A percentile compares a stretch with the other conserved stretches of the same genome.
Conservation (phyloP, 2,797 vertebrate species). For the Acridotheres tristis region DNA sequence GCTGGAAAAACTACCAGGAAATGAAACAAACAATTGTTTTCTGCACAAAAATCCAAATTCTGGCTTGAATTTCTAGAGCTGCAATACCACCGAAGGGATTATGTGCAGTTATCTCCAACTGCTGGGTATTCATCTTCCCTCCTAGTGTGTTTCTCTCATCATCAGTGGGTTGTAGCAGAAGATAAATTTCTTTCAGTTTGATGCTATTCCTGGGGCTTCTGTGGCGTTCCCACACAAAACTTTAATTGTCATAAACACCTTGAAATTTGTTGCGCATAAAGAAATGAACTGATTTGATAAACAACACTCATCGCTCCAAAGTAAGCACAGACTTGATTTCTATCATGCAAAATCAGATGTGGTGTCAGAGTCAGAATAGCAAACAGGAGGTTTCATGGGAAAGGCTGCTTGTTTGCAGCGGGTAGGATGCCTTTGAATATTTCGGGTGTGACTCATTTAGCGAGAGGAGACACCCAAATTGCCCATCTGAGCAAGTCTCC, state of each 20-base stretch:
- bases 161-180: background rate
- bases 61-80: background rate
- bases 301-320: background rate
- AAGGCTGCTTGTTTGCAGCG: conserved; percentile 8
- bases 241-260: background rate
- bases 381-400: conserved; percentile 45
- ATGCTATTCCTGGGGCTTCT: background rate
- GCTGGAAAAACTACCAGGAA: background rate
- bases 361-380: background rate
- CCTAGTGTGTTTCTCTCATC: background rate
- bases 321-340: conserved; percentile 4
- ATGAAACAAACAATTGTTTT: background rate
- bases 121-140: background rate
- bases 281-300: background rate
- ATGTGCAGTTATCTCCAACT: background rate
- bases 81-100: background rate
- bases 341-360: conserved; percentile 33
- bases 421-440: conserved; percentile 41
- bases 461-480: conserved; percentile 35
- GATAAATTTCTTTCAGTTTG: background rate
- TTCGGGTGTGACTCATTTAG: conserved; percentile 4
- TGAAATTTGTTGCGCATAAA: background rate
- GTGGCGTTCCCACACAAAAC: background rate
- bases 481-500: conserved; percentile 29
- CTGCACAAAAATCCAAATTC: background rate